phyloP scores from a whole-genome alignment of 2,797 vertebrate genomes.

The Clarias pachynema region DNA sequence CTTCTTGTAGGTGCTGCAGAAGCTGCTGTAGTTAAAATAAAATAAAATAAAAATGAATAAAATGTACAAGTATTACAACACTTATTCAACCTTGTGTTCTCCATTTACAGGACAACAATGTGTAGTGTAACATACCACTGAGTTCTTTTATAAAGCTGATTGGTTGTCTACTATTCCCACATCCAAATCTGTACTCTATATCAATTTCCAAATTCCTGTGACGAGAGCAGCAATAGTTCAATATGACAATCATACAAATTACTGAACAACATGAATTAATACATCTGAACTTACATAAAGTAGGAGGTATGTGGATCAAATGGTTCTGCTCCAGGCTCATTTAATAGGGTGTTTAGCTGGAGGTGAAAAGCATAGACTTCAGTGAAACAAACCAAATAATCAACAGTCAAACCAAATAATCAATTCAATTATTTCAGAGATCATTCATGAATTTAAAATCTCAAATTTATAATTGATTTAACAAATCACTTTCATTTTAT shows the following conservation, averaged over 20 bases:
- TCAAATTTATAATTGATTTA: too few species aligned
- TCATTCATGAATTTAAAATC: too few species aligned
- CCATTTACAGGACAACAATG: neutral
- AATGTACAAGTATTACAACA: neutral
- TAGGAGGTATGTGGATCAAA: neutral
- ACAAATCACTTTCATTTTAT: too few species aligned
- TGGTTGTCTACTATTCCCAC: neutral
- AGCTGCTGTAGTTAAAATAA: neutral
- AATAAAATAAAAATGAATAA: neutral
- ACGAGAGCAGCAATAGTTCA: neutral
- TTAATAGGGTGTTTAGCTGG: conserved; percentile 27
- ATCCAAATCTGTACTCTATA: conserved; percentile 18
- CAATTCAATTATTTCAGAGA: too few species aligned
- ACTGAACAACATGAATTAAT: neutral
- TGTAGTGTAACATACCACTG: neutral
- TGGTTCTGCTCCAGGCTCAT: conserved; percentile 11
- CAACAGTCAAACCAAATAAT: too few species aligned
- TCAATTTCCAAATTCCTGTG: conserved; percentile 14
- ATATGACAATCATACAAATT: neutral
- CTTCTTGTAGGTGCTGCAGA: neutral
- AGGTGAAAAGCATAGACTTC: neutral
- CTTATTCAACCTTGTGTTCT: neutral
- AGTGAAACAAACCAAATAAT: neutral
- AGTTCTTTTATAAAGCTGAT: conserved; percentile 21
- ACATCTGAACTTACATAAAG: neutral